Conservation (phyloP, 2,113 vertebrate species). For the Clupea harengus region DNA sequence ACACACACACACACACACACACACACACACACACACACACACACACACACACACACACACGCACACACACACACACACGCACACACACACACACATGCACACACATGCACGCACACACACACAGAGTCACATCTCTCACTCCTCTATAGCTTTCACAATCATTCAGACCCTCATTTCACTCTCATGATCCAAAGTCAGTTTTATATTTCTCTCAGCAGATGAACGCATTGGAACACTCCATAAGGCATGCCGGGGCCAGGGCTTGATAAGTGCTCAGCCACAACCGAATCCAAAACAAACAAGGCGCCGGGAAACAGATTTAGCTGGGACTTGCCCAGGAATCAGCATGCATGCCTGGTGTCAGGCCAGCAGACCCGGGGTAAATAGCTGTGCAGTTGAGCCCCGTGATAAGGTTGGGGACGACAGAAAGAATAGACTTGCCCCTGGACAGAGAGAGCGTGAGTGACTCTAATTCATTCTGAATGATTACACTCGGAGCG, state of each 20-base stretch:
- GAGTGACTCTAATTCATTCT: conserved; percentile 53
- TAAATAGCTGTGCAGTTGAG: conserved; percentile 42
- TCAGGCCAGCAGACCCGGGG: conserved; percentile 26
- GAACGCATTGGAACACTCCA: not conserved
- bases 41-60: not conserved
- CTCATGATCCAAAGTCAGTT: not conserved
- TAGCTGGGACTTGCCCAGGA: not conserved
- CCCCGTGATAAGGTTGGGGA: conserved; percentile 32
- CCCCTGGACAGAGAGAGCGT: conserved; percentile 35
- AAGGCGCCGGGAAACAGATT: not conserved
- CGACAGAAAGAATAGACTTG: not conserved
- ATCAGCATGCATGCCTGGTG: not conserved
- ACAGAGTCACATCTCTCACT: not conserved
- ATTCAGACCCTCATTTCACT: not conserved
- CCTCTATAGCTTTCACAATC: not conserved
- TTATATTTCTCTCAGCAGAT: conserved; percentile 4
- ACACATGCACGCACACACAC: not conserved
- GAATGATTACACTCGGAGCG: conserved; percentile 50
- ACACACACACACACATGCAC: not conserved
- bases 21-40: not conserved
- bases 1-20: not conserved
- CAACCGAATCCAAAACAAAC: not conserved
- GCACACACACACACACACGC: not conserved
- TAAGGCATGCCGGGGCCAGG: not conserved
- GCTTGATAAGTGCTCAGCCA: not conserved